Evolutionary conservation across 2,888 invertebrate species (phyloP).

Genomic region (Drosophila picticornis): DNA sequence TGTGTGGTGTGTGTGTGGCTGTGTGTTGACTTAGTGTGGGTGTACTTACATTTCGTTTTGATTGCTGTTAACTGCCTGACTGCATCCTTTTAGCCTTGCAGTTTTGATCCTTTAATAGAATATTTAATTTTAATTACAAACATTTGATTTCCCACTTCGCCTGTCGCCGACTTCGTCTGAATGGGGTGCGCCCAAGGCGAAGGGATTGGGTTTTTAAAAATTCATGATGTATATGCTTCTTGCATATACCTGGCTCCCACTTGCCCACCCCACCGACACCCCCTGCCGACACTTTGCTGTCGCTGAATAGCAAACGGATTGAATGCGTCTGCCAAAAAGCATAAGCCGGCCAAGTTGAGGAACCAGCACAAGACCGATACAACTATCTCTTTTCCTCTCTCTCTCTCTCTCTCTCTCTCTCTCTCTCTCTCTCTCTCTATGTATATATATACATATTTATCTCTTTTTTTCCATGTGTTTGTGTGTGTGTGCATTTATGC

Average conservation of each 20-base stretch:
- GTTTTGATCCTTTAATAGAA: conserved; percentile 81
- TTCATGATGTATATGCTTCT: conserved; percentile 60
- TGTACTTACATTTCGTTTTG: conserved; percentile 69
- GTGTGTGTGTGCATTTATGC: conserved; percentile 10
- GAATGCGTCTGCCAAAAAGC: conserved; percentile 69
- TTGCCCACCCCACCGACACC: neutral
- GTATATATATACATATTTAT: neutral
- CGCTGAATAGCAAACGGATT: conserved; percentile 69
- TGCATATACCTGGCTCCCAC: neutral
- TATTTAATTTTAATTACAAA: conserved; percentile 81
- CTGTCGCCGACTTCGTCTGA: conserved; percentile 28
- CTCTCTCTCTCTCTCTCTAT: conserved; percentile 1
- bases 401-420: neutral
- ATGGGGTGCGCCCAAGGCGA: neutral
- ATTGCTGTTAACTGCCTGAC: conserved; percentile 76
- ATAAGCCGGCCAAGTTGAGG: conserved; percentile 68
- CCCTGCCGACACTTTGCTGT: conserved; percentile 7
- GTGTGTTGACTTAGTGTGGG: conserved; percentile 24
- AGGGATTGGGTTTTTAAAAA: conserved; percentile 63
- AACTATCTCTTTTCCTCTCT: neutral
- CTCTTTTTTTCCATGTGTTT: neutral
- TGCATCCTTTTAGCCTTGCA: conserved; percentile 76
- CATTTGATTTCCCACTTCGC: conserved; percentile 80
- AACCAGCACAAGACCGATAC: conserved; percentile 20
- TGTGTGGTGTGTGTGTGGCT: conserved; percentile 30